Conservation (phyloP, 2,113 vertebrate genomes). For the Aix galericulata region DNA sequence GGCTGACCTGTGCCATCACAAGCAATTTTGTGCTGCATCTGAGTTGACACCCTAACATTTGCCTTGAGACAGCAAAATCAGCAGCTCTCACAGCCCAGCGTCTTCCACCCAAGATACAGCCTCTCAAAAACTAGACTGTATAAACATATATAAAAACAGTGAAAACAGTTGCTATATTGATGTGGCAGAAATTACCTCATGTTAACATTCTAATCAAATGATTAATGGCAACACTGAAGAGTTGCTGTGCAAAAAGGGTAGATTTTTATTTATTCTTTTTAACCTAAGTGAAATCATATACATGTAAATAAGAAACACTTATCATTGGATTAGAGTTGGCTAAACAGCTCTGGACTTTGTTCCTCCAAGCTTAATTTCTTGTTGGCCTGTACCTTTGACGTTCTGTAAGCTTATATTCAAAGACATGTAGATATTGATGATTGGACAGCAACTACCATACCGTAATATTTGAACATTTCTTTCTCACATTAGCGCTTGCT, state of each 20-base stretch:
- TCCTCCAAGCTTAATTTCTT: background rate
- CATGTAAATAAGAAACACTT: background rate
- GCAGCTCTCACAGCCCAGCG: background rate
- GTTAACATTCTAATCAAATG: background rate
- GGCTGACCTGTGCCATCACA: background rate
- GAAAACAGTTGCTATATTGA: background rate
- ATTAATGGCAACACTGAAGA: background rate
- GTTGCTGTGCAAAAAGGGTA: background rate
- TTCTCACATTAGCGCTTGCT: background rate
- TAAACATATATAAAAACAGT: background rate
- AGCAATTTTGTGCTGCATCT: background rate
- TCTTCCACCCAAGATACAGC: background rate
- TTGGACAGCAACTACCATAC: background rate
- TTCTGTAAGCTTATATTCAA: background rate
- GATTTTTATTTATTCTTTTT: background rate
- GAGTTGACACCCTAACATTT: background rate
- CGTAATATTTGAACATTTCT: background rate
- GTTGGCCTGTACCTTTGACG: background rate
- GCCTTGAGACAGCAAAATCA: background rate
- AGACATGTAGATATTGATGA: background rate
- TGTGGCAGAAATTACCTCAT: background rate
- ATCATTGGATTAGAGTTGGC: background rate
- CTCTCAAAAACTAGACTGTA: background rate
- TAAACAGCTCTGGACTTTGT: background rate
- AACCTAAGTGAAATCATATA: background rate